phyloP scores from a whole-genome alignment of 2,888 invertebrate genomes.

The Thumatha senex region DNA sequence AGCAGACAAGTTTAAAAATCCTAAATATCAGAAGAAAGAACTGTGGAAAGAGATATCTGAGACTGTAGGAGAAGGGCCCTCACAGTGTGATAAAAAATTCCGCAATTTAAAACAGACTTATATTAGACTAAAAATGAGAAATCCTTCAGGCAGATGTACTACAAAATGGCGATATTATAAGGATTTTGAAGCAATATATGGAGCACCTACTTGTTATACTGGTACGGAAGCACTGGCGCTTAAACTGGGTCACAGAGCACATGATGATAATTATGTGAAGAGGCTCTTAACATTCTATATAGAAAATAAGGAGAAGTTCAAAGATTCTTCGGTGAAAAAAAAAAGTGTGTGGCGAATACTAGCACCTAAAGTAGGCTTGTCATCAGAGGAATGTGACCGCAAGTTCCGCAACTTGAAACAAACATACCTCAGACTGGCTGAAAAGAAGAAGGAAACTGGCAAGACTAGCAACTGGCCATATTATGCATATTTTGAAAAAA shows the following conservation, averaged over 20 bases:
- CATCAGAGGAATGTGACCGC: conserved; percentile 68
- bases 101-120: conserved; percentile 75
- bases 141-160: conserved; percentile 48
- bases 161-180: conserved; percentile 72
- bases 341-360: conserved; percentile 65
- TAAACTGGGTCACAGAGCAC: conserved; percentile 32
- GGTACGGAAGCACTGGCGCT: conserved; percentile 16
- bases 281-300: conserved; percentile 65
- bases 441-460: conserved; percentile 61
- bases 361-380: conserved; percentile 55
- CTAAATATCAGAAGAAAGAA: conserved; percentile 69
- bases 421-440: conserved; percentile 63
- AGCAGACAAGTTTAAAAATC: conserved; percentile 66
- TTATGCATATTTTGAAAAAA: conserved; percentile 66
- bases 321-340: conserved; percentile 64
- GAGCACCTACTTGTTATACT: conserved; percentile 20
- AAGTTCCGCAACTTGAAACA: conserved; percentile 76
- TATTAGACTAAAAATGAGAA: conserved; percentile 59
- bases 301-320: conserved; percentile 66
- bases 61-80: conserved; percentile 57
- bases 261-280: conserved; percentile 62
- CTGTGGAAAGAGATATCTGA: conserved; percentile 67
- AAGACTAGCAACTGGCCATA: conserved; percentile 68
- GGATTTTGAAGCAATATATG: conserved; percentile 67
- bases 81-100: conserved; percentile 71